Base-by-base conservation (phyloP, 2,113 vertebrate species). In the Gadus chalcogrammus region DNA sequence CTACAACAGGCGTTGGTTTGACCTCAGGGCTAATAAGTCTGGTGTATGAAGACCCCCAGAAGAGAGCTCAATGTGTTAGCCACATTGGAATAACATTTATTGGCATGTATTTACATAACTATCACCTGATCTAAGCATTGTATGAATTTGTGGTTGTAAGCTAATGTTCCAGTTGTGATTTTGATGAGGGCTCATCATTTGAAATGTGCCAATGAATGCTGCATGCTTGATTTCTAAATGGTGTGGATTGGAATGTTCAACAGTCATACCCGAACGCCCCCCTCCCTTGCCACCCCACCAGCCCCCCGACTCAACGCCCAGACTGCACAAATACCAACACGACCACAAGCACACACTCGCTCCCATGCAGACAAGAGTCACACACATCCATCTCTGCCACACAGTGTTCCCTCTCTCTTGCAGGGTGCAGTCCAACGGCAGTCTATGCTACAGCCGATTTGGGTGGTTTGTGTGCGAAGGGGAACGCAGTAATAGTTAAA, bases 211-310 rank as follows among this genome's bases (percentile, higher is more conserved):
- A 66, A 70, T 64, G 27, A 61, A 75, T 67, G 65, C 70, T 58
- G 65, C 42, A 68, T 38, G 48, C 77, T 86, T 4, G 84, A 84
- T 88, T 68, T 82, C 2, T 89, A 69, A 79, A 88, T 24, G 86
- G 84, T 24, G 84, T 89, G 87, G 24, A 24, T 24, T 86, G 88
- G 88, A 90, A 88, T 88, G 86, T 87, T 74, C 75, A 89, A 90
- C 83, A 78, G 87, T 87, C 72, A 77, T 76, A 78, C 60, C 71
- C 53, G 20, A 71, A 82, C 83, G 69, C 80, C 84, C 80, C 55
- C 27, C 15, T 22, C 35, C 38, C 59, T 35, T 35, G 31, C 42
- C 2, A 48, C 42, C 42, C 42, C 42, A 12, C 42, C 42, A 48
- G 9, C 9, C 42, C 42, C 42, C 42, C 42, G 11, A 48, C 42